These are phyloP conservation scores for Dunckerocampus dactyliophorus DNA, from an alignment of 2,113 vertebrate genomes.

Conservation along the genomic window DNA sequence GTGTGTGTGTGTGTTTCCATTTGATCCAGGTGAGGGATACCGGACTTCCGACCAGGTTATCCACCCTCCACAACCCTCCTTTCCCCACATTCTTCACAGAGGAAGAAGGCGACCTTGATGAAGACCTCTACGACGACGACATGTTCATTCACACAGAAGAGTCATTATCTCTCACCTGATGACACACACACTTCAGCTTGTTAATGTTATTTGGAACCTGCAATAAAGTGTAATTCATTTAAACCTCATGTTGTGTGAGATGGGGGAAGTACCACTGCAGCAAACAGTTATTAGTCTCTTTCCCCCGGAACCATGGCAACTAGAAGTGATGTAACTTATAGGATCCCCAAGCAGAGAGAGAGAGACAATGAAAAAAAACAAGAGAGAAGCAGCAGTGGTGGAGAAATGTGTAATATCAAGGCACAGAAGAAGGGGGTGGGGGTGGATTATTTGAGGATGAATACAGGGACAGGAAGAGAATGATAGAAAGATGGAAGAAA, in stretches of 20 bases:
- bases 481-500: slow-evolving; percentile 36
- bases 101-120: slow-evolving; percentile 81
- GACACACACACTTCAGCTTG: slow-evolving; percentile 8
- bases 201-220: slow-evolving; percentile 19
- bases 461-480: background rate
- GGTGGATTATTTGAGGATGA: background rate
- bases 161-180: slow-evolving; percentile 68
- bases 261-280: too few relatives aligned
- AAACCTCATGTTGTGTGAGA: background rate
- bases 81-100: slow-evolving; percentile 93
- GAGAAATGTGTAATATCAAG: slow-evolving; percentile 52
- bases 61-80: slow-evolving; percentile 73
- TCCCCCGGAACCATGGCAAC: slow-evolving; percentile 67
- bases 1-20: too few relatives aligned
- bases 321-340: slow-evolving; percentile 60
- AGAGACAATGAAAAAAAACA: slow-evolving; percentile 1
- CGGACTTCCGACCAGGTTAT: slow-evolving; percentile 63
- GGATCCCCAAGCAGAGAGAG: slow-evolving; percentile 54
- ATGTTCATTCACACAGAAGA: slow-evolving; percentile 81
- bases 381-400: slow-evolving; percentile 18
- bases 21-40: slow-evolving; percentile 80
- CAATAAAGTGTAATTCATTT: slow-evolving; percentile 56
- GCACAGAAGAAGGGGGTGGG: background rate
- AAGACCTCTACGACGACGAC: slow-evolving; percentile 84
- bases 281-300: slow-evolving; percentile 25